Base-by-base conservation (phyloP, 2,113 vertebrate genomes). In the Sinocyclocheilus anshuiensis region DNA sequence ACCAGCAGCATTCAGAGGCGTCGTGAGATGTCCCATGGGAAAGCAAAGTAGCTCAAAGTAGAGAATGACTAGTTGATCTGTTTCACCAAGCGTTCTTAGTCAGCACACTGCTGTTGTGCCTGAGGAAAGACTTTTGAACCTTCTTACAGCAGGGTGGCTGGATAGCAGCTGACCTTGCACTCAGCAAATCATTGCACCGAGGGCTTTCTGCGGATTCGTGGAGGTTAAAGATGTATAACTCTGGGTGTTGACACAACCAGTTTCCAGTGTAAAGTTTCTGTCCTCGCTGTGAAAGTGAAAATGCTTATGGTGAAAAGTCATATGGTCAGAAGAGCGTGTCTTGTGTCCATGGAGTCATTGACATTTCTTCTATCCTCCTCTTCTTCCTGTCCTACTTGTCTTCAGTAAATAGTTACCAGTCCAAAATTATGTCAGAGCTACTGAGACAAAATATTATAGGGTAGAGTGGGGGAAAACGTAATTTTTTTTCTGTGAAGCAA, bases 131-230 rank as follows among this genome's bases (percentile, higher is more conserved):
- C 61, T 65, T 18, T 6, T 50, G 20, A 69, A 42, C 39, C 24
- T 81, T 33, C 61, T 69, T 65, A 42, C 61, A 67, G 61, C 80
- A 20, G 61, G 61, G 16, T 6, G 42, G 61, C 79, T 67, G n/a
- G 48, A 67, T 26, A 81, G n/a, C 9, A 69, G 80, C 80, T 81
- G 80, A 67, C 80, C 61, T 18, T 26, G 80, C 80, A 81, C 15
- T 69, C 12, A 5, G 55, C 61, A 65, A 81, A 81, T 81, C 61
- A 69, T 7, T 50, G n/a, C 22, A n/a, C 29, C 50, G 22, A 45
- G 15, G 74, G 42, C 45, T 67, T 81, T 24, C n/a, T 65, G 22
- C 65, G 57, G 1, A 48, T 65, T 42, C 9, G 22, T 42, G 12
- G 7, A 24, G 36, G 57, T 42, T 39, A 63, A 39, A 45, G n/a